Base-by-base conservation (phyloP, 2,888 invertebrate genomes). In the Junonia oenone region DNA sequence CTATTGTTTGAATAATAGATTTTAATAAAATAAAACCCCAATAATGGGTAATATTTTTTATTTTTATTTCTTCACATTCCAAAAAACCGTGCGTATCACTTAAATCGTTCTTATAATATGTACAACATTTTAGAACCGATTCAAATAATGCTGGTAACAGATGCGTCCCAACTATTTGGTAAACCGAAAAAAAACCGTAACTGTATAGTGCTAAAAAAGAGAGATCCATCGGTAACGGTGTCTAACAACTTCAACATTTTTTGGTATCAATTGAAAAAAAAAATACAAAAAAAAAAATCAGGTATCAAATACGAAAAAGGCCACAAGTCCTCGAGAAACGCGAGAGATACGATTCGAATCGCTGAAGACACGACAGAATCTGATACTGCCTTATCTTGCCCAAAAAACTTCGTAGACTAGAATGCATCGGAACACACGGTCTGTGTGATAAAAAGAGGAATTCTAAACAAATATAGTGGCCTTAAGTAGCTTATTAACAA, bases 181-280 rank as follows among this genome's bases (percentile, higher is more conserved):
- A 77, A 80, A 76, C 78, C 76, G 71, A 76, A 73, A 40, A 73
- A 40, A 76, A 72, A 72, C 69, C 68, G 64, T 68, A 75, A 78
- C 76, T 77, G 78, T 75, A 72, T 73, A 80, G 78, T 73, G 77
- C 81, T 83, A 77, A 72, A 67, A 71, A 78, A 65, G 77, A 83
- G 89, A 90, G 89, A 90, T 90, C 89, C 87, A 86, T 88, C 89
- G 89, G 88, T 90, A 90, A 89, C 89, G 76, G 84, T 77, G 73
- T 83, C 76, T 79, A 83, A 82, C 81, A 87, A 85, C 86, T 78
- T 85, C 83, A 76, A 84, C 73, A 79, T 83, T 78, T 87, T 89
- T 89, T 87, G 89, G 87, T 88, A 88, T 88, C 86, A 81, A 86
- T 87, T 86, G 84, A 85, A 84, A 78, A 81, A 75, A 81, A 80